phyloP scores from a whole-genome alignment of 1,140 invertebrate genomes.

The Pantala flavescens region DNA sequence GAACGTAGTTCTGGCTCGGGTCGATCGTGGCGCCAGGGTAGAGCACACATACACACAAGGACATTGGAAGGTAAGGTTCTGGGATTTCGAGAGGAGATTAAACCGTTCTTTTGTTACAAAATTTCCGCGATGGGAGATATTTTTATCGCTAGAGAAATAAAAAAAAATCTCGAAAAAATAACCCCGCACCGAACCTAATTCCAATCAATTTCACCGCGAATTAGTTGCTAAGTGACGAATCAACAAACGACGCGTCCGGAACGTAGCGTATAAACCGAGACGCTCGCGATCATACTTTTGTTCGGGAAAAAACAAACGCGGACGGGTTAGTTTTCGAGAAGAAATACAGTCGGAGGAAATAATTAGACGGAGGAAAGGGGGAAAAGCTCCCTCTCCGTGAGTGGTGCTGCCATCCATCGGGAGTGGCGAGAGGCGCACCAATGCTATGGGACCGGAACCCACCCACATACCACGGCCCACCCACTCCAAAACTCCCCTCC shows the following conservation, averaged over 20 bases:
- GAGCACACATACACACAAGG: neutral
- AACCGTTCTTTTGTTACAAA: neutral
- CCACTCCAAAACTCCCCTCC: neutral
- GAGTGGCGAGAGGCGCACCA: neutral
- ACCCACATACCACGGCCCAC: neutral
- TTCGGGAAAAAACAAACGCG: too few species aligned
- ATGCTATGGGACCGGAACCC: constrained; percentile 6
- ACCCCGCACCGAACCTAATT: too few species aligned
- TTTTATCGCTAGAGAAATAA: too few species aligned
- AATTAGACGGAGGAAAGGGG: neutral
- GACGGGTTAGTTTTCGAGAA: too few species aligned
- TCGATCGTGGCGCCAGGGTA: neutral
- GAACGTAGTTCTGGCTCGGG: constrained; percentile 2
- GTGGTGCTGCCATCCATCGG: neutral
- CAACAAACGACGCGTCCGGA: too few species aligned
- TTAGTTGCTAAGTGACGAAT: too few species aligned
- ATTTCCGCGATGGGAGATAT: too few species aligned
- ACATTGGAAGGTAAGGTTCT: constrained; percentile 1
- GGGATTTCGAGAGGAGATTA: constrained; percentile 5
- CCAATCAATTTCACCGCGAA: too few species aligned
- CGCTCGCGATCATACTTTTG: too few species aligned
- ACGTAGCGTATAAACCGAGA: too few species aligned
- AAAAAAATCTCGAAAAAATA: too few species aligned
- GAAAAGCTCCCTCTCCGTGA: neutral
- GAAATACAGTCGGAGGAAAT: too few species aligned